phyloP scores from a whole-genome alignment of 2,888 invertebrate genomes.

The Euplexia lucipara region DNA sequence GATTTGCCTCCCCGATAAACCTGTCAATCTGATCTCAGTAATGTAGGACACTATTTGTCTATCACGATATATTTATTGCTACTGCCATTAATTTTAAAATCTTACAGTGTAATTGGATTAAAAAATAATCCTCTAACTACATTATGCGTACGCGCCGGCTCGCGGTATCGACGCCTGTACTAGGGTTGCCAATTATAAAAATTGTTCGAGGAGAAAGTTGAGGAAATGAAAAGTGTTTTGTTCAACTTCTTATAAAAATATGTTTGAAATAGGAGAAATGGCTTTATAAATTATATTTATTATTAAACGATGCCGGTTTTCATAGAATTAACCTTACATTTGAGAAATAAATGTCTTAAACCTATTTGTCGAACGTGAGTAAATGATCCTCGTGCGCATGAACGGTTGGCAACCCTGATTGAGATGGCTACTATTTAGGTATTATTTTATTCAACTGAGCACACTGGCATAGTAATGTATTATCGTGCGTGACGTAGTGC shows the following conservation, averaged over 20 bases:
- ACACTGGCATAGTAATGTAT: conserved; percentile 6
- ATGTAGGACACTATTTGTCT: conserved; percentile 66
- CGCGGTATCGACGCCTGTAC: conserved; percentile 22
- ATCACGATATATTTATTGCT: conserved; percentile 71
- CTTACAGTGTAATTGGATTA: conserved; percentile 67
- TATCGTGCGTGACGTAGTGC: conserved; percentile 31
- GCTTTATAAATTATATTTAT: background rate
- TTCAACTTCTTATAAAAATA: background rate
- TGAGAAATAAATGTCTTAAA: too few species aligned
- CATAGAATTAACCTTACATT: background rate
- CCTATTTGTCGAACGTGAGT: background rate
- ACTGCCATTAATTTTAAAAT: conserved; percentile 70
- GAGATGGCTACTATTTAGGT: background rate
- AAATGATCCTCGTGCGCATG: background rate
- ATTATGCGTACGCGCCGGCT: conserved; percentile 46
- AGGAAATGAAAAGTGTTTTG: background rate
- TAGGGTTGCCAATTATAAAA: conserved; percentile 36
- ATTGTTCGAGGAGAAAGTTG: background rate
- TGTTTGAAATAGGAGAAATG: too few species aligned
- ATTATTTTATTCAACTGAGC: conserved; percentile 18
- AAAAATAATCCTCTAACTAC: conserved; percentile 60
- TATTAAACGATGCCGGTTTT: background rate
- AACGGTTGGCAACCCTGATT: conserved; percentile 20
- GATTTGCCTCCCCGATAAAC: conserved; percentile 62
- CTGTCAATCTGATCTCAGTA: conserved; percentile 62